phyloP scores from a whole-genome alignment of 2,888 invertebrate genomes.

The Meloe dianella region DNA sequence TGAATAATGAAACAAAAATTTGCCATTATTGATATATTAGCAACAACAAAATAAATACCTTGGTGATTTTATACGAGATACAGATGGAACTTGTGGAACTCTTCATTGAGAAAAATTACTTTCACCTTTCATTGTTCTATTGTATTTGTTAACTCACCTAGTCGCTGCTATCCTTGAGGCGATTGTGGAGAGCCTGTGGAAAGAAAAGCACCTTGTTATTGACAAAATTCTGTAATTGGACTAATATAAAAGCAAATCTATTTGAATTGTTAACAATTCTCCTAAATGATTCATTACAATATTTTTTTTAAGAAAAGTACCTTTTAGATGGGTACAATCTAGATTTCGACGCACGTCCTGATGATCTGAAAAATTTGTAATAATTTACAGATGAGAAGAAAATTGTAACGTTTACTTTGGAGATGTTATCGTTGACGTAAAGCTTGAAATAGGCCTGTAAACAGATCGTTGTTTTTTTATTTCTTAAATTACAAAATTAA shows the following conservation, averaged over 20 bases:
- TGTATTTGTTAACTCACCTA: conserved; percentile 34
- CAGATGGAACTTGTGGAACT: conserved; percentile 35
- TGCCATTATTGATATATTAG: neutral
- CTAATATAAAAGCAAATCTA: neutral
- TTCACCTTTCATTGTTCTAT: neutral
- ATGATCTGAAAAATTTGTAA: conserved; percentile 19
- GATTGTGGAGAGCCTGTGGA: conserved; percentile 40
- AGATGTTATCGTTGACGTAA: conserved; percentile 20
- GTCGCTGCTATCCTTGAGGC: conserved; percentile 43
- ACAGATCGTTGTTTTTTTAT: neutral
- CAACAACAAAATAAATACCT: conserved; percentile 27
- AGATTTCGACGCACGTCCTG: conserved; percentile 25
- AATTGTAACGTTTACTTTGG: conserved; percentile 15
- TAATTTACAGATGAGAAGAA: no score
- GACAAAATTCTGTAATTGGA: neutral
- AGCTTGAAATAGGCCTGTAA: conserved; percentile 16
- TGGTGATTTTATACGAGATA: conserved; percentile 41
- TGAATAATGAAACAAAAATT: conserved; percentile 21
- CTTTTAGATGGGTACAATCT: conserved; percentile 30
- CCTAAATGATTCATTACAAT: neutral
- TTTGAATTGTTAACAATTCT: neutral
- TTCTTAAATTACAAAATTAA: neutral
- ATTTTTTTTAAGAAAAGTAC: no score
- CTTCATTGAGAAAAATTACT: conserved; percentile 15
- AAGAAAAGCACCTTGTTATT: conserved; percentile 23